Evolutionary conservation across 2,797 vertebrate genomes (phyloP).

Genomic region (Kryptolebias ocellatus): DNA sequence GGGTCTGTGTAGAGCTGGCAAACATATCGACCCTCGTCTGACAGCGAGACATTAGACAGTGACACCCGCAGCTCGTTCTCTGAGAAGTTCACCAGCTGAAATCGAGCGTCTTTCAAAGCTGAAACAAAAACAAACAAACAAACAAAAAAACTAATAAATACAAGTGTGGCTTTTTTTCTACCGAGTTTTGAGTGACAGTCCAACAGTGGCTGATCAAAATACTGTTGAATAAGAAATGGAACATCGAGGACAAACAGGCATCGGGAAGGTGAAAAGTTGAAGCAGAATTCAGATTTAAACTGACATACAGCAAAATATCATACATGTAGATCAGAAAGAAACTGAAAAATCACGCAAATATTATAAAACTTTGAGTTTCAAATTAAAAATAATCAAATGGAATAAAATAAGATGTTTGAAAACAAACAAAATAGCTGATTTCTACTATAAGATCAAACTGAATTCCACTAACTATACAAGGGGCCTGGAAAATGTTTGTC

Average conservation of each 20-base stretch:
- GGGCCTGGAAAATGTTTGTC: too few species aligned
- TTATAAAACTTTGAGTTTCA: too few species aligned
- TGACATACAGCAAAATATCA: too few species aligned
- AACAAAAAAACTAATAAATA: background rate
- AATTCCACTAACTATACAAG: too few species aligned
- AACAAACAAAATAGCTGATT: too few species aligned
- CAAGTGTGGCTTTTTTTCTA: background rate
- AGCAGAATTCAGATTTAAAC: background rate
- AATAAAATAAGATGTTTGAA: too few species aligned
- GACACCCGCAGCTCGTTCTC: conserved; percentile 97
- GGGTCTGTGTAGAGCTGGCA: conserved; percentile 98
- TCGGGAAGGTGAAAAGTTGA: background rate
- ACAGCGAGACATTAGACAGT: conserved; percentile 95
- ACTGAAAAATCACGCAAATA: too few species aligned
- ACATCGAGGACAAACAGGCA: background rate
- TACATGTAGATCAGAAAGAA: too few species aligned
- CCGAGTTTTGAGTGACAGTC: background rate
- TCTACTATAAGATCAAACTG: too few species aligned
- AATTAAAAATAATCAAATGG: too few species aligned
- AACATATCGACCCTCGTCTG: conserved; percentile 95
- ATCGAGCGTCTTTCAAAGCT: conserved; percentile 97
- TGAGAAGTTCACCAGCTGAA: conserved; percentile 99
- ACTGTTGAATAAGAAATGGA: background rate
- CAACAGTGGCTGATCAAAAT: background rate
- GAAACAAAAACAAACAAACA: conserved; percentile 17